Base-by-base conservation (phyloP, 2,888 invertebrate species). In the Mimumesa dahlbomi region DNA sequence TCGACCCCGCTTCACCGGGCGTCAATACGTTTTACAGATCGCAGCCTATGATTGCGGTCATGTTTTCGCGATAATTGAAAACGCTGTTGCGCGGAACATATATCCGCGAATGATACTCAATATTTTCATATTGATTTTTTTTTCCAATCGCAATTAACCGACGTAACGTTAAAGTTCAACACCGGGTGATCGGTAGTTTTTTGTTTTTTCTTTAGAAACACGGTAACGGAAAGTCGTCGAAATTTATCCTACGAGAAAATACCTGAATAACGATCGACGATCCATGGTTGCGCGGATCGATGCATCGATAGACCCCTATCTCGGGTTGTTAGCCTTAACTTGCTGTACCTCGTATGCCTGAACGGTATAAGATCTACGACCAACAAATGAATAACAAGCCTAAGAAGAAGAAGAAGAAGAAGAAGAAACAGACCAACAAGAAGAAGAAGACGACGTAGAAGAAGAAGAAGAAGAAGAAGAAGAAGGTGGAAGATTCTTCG, bases 351-450 rank as follows among this genome's bases (percentile, higher is more conserved):
- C 40, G 67, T 31, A 64, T 36, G 46, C 29, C 70, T n/a, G 62
- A 70, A 68, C 62, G 53, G 64, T 56, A 58, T 56, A 65, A 75
- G 77, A 75, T 77, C 69, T 77, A 73, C 75, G 75, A 69, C 62
- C 78, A 69, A 76, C 77, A 77, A 76, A 79, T 79, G 77, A 79
- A 75, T 68, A 76, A 68, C 76, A 77, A 79, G 68, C 61, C 40
- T 54, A 53, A 63, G 66, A 64, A 64, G 56, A 52, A 50, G 64
- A 58, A 36, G 72, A 64, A 38, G 56, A 46, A 38, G 45, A n/a
- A n/a, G 9, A 13, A 38, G n/a, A 29, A 31, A 3, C 19, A 40
- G 40, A 48, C 29, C 38, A 43, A 31, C 38, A 40, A n/a, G 45
- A 22, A 22, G 21, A 21, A 45, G 45, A 71, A 56, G 70, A 71